Evolutionary conservation across 2,797 vertebrate species (phyloP).

Genomic region (Psittacula echo): DNA sequence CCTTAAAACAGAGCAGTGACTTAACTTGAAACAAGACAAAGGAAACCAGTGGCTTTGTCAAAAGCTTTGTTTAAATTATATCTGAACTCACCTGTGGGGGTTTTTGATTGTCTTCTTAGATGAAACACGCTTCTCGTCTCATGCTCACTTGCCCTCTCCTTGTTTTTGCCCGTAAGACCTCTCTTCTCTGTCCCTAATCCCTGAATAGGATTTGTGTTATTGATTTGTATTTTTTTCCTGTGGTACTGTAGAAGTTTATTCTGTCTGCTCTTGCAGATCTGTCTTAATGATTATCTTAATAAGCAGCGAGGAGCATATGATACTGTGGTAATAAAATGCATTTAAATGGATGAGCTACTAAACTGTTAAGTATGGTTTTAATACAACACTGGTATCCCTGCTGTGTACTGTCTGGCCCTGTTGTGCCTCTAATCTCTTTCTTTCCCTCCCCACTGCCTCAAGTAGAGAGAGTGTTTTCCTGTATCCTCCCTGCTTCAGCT

Average conservation of each 20-base stretch:
- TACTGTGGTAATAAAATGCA: constrained; percentile 25
- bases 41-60: not conserved
- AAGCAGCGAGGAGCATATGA: constrained; percentile 22
- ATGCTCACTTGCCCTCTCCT: not conserved
- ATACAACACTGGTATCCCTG: not conserved
- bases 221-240: not conserved
- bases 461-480: not conserved
- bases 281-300: not conserved
- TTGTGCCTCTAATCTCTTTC: not conserved
- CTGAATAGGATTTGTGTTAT: not conserved
- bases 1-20: not conserved
- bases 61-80: not conserved
- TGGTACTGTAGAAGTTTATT: not conserved
- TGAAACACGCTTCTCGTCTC: not conserved
- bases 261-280: not conserved
- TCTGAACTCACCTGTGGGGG: not conserved
- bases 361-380: constrained; percentile 8
- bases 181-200: not conserved
- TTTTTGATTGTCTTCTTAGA: not conserved
- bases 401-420: not conserved
- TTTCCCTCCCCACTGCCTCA: not conserved
- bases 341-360: constrained; percentile 18
- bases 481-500: not conserved
- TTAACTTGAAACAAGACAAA: constrained; percentile 2
- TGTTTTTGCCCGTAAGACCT: not conserved